Evolutionary conservation across 2,797 vertebrate genomes (phyloP), one percentile per base, ranked within the genome.

Genomic region (Notoglanidium macrostoma): DNA sequence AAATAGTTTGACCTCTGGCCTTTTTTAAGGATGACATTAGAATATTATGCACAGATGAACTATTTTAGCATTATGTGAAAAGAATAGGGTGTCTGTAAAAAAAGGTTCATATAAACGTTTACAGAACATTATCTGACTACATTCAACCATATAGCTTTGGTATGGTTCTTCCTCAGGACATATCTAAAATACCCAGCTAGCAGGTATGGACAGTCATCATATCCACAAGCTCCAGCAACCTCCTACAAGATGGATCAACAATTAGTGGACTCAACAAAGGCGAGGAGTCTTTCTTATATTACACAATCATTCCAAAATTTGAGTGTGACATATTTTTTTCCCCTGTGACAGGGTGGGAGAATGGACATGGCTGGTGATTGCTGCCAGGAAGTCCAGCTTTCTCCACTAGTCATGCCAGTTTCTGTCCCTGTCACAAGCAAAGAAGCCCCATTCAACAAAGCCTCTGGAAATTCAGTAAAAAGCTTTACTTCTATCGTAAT

Each of bases 321-420:
- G 32, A 2, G 15, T 78, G 51, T 54, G n/a, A 51, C 49, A 76
- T 15, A 10, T 81, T 23, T 8, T 54, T 70, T 84, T 74, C 46
- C 2, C 21, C 44, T 67, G 29, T 21, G 51, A 82, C 83, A 87
- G 85, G 85, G 26, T 59, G 83, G 87, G 21, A 78, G 14, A 78
- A 40, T 40, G 23, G 87, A 68, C 59, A n/a, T 10, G 19, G 70
- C 35, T 77, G 84, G 61, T 29, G 76, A 44, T 73, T 23, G 68
- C 23, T 77, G 29, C 59, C 57, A 57, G 26, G 26, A 54, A 29
- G 68, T 49, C 51, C 32, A 88, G 0, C 12, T 55, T 14, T 88
- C 88, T 9, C 91, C 93, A 21, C 77, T 92, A 15, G 91, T 93
- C 76, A 92, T 93, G 2, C 92, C 95, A 0, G 90, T 93, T 19